Percentiles rank a stretch among this genome's conserved stretches.
Evolutionary conservation across 2,888 invertebrate species (phyloP).

Genomic region (Trissoscelio sp.): DNA sequence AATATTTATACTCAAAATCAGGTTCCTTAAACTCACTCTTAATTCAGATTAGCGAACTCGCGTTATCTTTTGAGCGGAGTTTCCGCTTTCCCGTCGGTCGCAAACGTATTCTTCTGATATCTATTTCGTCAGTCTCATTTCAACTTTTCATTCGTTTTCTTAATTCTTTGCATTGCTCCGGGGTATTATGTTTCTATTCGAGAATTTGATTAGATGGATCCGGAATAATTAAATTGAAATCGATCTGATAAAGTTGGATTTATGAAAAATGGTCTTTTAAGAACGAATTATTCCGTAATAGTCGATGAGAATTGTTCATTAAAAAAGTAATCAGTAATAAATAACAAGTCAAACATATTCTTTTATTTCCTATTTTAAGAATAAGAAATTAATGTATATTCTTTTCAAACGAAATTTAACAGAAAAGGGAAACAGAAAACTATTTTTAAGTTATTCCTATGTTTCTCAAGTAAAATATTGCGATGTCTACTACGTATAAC

Average conservation of each 20-base stretch:
- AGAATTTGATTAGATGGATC: background rate
- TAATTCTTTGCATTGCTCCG: conserved; percentile 15
- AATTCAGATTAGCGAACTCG: conserved; percentile 57
- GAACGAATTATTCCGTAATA: too few species aligned
- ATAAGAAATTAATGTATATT: too few species aligned
- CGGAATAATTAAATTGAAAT: background rate
- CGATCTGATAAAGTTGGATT: background rate
- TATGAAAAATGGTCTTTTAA: background rate
- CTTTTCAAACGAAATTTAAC: too few species aligned
- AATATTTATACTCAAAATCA: conserved; percentile 58
- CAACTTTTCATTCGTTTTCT: conserved; percentile 37
- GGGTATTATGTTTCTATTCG: background rate
- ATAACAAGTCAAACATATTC: too few species aligned
- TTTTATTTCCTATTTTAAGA: too few species aligned
- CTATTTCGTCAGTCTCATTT: conserved; percentile 29
- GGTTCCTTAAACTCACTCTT: conserved; percentile 44
- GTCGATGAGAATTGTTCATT: too few species aligned
- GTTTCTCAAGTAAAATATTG: conserved; percentile 8
- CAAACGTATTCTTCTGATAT: conserved; percentile 34
- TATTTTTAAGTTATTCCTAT: background rate
- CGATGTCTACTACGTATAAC: background rate
- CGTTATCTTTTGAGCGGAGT: conserved; percentile 47
- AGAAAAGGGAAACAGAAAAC: background rate
- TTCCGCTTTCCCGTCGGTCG: conserved; percentile 15
- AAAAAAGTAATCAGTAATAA: too few species aligned